Percentiles rank a stretch among this genome's conserved stretches.
Evolutionary conservation across 2,113 vertebrate genomes (phyloP).

Genomic region (Manacus vitellinus): DNA sequence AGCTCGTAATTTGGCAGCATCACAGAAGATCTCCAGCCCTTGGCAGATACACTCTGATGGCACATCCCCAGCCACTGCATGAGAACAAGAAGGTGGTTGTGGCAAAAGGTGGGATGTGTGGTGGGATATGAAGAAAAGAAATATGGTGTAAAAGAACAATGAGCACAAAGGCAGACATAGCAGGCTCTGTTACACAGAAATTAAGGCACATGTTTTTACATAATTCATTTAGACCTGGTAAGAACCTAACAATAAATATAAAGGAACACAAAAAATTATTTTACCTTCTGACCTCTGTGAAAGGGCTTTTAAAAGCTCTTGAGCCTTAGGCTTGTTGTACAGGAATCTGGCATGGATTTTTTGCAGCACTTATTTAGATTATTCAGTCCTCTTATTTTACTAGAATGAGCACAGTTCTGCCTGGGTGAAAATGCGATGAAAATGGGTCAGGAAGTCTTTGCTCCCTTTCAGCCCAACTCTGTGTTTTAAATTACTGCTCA

Average conservation of each 20-base stretch:
- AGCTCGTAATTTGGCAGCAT: slow-evolving; percentile 77
- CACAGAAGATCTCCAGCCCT: slow-evolving; percentile 87
- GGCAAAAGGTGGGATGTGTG: neutral
- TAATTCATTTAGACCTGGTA: neutral
- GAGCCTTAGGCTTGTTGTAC: neutral
- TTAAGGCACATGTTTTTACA: neutral
- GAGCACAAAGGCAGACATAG: neutral
- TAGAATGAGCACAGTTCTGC: neutral
- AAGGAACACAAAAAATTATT: neutral
- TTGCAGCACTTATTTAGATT: neutral
- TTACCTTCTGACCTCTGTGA: neutral
- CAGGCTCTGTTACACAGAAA: neutral
- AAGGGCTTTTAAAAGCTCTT: neutral
- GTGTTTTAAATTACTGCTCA: neutral
- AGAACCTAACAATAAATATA: neutral
- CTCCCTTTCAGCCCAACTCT: neutral
- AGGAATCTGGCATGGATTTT: neutral
- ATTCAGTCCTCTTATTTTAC: neutral
- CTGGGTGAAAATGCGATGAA: neutral
- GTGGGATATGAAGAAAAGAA: neutral
- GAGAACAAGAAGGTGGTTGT: neutral
- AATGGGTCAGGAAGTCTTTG: neutral
- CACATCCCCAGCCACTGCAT: slow-evolving; percentile 81
- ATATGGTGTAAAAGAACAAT: neutral
- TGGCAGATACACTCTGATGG: slow-evolving; percentile 84